Conservation (phyloP, 2,113 vertebrate genomes). For the Spea multiplicata region DNA sequence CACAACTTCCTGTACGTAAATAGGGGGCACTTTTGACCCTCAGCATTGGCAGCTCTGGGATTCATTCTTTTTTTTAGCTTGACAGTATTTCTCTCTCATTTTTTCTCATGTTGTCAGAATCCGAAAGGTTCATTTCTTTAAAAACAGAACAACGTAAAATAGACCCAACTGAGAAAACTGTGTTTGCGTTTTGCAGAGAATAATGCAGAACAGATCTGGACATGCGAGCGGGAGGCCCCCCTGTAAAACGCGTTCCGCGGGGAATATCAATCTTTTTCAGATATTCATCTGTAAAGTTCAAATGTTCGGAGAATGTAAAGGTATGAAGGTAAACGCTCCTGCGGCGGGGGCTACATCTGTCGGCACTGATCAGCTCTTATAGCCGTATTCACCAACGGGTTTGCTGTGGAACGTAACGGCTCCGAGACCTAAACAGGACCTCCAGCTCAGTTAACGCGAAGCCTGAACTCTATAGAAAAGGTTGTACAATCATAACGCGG, state of each 20-base stretch:
- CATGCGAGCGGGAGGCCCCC: background rate
- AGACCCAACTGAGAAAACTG: background rate
- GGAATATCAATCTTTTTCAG: background rate
- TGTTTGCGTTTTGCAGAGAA: constrained; percentile 8
- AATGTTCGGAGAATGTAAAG: background rate
- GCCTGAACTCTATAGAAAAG: constrained; percentile 2
- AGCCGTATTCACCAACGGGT: background rate
- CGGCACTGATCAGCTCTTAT: background rate
- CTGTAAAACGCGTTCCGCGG: background rate
- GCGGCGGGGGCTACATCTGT: background rate
- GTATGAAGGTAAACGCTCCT: background rate
- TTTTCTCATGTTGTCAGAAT: background rate
- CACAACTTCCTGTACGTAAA: background rate
- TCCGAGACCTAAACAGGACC: background rate
- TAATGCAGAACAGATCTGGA: constrained; percentile 27
- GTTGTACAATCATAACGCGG: constrained; percentile 8
- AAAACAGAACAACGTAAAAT: background rate
- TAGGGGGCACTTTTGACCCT: background rate
- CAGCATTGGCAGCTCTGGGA: background rate
- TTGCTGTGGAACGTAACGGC: background rate
- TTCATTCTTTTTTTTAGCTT: background rate
- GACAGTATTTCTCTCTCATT: background rate
- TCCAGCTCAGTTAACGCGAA: background rate
- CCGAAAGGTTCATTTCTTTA: background rate
- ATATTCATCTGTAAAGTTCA: background rate